Percentiles rank a stretch among this genome's conserved stretches.
These are phyloP conservation scores for Stenodera caucasica DNA, from an alignment of 2,888 invertebrate species.

Conservation along the genomic window DNA sequence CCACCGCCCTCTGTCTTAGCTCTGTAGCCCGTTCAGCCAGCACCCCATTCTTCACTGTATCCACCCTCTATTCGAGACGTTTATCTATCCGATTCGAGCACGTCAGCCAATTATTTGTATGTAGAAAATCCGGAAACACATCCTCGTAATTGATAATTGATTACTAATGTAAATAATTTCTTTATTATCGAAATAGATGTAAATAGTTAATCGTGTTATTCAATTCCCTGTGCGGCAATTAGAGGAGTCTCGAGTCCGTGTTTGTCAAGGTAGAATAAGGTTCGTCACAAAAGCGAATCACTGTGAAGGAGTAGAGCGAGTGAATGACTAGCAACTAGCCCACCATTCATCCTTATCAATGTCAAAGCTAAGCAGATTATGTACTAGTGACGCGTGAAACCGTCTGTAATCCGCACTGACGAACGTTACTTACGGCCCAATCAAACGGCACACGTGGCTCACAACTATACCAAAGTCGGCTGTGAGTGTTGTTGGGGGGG, in stretches of 20 bases:
- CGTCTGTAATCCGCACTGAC: conserved; percentile 57
- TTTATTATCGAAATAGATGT: not conserved
- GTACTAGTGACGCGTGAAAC: conserved; percentile 59
- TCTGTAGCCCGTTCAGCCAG: conserved; percentile 35
- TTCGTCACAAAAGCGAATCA: conserved; percentile 1
- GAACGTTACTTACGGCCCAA: conserved; percentile 55
- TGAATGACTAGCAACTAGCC: conserved; percentile 50
- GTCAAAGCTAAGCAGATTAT: conserved; percentile 64
- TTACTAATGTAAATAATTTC: not conserved
- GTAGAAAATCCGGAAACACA: no score
- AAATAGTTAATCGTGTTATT: conserved; percentile 20
- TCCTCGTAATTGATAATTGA: no score
- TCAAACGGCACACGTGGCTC: conserved; percentile 55
- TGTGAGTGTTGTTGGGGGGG: conserved; percentile 42
- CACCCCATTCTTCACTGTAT: conserved; percentile 40
- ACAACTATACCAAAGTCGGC: conserved; percentile 33
- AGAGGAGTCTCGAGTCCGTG: conserved; percentile 5
- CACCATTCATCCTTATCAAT: conserved; percentile 64
- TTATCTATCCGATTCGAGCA: conserved; percentile 1
- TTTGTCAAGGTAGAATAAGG: conserved; percentile 4
- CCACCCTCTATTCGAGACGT: conserved; percentile 13
- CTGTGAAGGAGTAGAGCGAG: not conserved
- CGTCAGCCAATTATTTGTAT: not conserved
- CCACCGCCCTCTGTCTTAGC: conserved; percentile 27
- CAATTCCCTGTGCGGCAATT: conserved; percentile 18